Evolutionary conservation across 2,888 invertebrate genomes (phyloP).

Genomic region (Platycheirus albimanus): DNA sequence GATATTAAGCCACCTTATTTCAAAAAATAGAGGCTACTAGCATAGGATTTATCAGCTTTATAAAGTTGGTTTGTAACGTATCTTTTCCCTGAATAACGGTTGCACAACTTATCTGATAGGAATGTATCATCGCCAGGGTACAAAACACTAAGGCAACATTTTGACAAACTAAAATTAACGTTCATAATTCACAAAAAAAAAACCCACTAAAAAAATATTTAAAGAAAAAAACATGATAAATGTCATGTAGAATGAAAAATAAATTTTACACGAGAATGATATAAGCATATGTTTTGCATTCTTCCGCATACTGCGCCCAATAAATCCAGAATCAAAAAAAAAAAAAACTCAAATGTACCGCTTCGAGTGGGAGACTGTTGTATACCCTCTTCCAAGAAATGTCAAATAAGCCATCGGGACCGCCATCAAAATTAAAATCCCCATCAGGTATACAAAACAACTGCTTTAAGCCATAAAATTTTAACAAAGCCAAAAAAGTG

Average conservation of each 20-base stretch:
- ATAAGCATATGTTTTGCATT: not conserved
- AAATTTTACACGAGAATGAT: not conserved
- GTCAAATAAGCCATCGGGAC: not conserved
- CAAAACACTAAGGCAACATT: too few species aligned
- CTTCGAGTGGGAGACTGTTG: not conserved
- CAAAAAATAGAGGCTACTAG: too few species aligned
- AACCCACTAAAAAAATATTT: not conserved
- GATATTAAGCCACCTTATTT: too few species aligned
- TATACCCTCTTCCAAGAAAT: constrained; percentile 12
- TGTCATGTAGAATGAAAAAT: not conserved
- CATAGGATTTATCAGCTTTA: too few species aligned
- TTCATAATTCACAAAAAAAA: too few species aligned
- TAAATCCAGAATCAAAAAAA: not conserved
- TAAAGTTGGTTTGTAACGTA: too few species aligned
- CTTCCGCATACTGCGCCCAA: constrained; percentile 13
- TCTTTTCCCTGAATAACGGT: too few species aligned
- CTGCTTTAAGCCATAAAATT: constrained; percentile 17
- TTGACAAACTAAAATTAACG: too few species aligned
- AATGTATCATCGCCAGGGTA: too few species aligned
- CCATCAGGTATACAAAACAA: constrained; percentile 19
- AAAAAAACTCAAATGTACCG: constrained; percentile 9
- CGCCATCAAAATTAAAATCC: constrained; percentile 22
- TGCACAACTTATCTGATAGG: too few species aligned
- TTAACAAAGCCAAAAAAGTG: not conserved
- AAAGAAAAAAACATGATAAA: not conserved